Percentiles rank a stretch among this genome's conserved stretches.
Conservation (phyloP, 1,140 invertebrate species). For the Pectinophora gossypiella region DNA sequence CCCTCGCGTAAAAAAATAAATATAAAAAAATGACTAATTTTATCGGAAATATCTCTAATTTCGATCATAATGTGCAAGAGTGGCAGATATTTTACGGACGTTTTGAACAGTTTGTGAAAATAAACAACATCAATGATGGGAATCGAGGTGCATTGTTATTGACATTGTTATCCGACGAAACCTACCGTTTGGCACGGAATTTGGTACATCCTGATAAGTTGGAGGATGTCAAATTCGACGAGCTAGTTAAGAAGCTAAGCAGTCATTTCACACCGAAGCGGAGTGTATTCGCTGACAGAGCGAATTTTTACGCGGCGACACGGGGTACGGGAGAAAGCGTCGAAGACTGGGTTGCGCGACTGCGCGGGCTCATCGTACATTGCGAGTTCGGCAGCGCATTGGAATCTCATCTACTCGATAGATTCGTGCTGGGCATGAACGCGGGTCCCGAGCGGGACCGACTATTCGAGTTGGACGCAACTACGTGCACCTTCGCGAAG, state of each 20-base stretch:
- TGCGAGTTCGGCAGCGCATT: slow-evolving; percentile 5
- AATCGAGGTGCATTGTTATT: neutral
- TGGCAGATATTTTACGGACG: too few species aligned
- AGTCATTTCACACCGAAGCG: slow-evolving; percentile 5
- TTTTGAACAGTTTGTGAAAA: too few species aligned
- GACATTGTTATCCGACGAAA: slow-evolving; percentile 4
- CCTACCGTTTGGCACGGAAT: neutral
- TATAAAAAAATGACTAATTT: too few species aligned
- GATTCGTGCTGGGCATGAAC: slow-evolving; percentile 6
- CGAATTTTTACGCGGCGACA: slow-evolving; percentile 2
- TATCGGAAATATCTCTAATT: too few species aligned
- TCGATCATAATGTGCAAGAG: too few species aligned
- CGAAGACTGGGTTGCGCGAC: slow-evolving; percentile 7
- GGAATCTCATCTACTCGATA: neutral
- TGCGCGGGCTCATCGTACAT: neutral
- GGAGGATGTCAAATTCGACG: neutral
- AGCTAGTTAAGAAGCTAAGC: neutral
- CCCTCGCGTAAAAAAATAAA: too few species aligned
- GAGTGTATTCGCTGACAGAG: slow-evolving; percentile 3
- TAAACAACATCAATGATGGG: neutral
- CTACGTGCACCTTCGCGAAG: neutral
- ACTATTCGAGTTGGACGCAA: neutral
- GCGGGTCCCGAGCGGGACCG: slow-evolving; percentile 1
- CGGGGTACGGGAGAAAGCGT: neutral
- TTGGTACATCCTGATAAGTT: neutral